These are phyloP conservation scores for Musca domestica DNA, from an alignment of 1,140 invertebrate species.

Conservation along the genomic window DNA sequence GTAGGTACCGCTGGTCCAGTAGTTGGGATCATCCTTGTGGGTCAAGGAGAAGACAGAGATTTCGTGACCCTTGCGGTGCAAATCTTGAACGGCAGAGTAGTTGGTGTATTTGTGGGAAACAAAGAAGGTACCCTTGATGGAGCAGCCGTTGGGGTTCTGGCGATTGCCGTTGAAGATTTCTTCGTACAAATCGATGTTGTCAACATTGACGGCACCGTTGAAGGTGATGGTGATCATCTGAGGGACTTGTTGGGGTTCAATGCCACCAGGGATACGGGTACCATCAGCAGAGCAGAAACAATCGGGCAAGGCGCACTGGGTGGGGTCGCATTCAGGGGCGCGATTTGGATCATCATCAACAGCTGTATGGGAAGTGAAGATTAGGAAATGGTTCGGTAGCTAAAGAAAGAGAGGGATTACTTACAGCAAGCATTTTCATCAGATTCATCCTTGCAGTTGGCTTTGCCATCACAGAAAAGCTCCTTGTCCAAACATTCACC, in stretches of 20 bases:
- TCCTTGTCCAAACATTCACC: constrained; percentile 87
- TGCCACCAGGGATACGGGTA: constrained; percentile 79
- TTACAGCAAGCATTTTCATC: constrained; percentile 94
- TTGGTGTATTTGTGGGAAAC: constrained; percentile 95
- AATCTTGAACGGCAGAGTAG: constrained; percentile 89
- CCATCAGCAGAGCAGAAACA: constrained; percentile 93
- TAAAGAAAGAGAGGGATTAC: constrained; percentile 50
- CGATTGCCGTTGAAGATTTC: constrained; percentile 84
- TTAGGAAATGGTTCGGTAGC: neutral
- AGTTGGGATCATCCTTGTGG: constrained; percentile 85
- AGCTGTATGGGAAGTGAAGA: constrained; percentile 60
- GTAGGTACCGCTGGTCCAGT: constrained; percentile 84
- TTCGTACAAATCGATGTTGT: constrained; percentile 90
- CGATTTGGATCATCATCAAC: constrained; percentile 86
- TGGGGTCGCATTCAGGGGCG: constrained; percentile 84
- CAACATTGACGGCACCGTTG: constrained; percentile 90
- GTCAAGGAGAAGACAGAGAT: constrained; percentile 92
- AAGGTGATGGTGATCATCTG: constrained; percentile 95
- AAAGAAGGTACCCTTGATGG: constrained; percentile 92
- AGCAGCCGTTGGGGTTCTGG: constrained; percentile 90
- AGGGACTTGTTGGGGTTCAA: constrained; percentile 81
- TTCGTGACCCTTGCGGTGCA: constrained; percentile 90
- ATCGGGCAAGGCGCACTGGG: constrained; percentile 83
- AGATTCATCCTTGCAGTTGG: constrained; percentile 90
- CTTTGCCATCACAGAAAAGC: constrained; percentile 88